Evolutionary conservation across 2,888 invertebrate genomes (phyloP).

Genomic region (Coenonympha arcania): DNA sequence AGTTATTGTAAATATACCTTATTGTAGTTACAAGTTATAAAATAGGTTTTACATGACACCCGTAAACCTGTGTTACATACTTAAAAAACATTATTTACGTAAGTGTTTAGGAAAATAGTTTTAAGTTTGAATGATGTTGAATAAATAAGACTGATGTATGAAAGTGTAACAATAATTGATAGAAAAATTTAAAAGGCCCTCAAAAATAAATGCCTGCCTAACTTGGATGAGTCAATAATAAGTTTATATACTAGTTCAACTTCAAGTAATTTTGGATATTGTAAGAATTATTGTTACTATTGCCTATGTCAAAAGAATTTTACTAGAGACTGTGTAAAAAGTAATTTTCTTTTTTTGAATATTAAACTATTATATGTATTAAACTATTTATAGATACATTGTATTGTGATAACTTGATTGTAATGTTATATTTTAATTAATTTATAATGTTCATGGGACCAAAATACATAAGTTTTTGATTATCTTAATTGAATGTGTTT

Average conservation of each 20-base stretch:
- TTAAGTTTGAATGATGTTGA: neutral
- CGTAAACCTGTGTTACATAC: too few species aligned
- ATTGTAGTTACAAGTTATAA: too few species aligned
- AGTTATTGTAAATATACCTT: too few species aligned
- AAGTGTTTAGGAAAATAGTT: neutral
- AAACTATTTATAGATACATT: slow-evolving; percentile 14
- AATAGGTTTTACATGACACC: too few species aligned
- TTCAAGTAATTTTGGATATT: too few species aligned
- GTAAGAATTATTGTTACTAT: too few species aligned
- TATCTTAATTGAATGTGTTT: neutral
- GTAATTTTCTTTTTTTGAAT: neutral
- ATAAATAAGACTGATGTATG: slow-evolving; percentile 8
- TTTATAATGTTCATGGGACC: slow-evolving; percentile 24
- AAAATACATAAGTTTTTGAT: slow-evolving; percentile 26
- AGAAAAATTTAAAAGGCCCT: neutral
- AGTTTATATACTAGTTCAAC: too few species aligned
- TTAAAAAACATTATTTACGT: too few species aligned
- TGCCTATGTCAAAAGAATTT: neutral
- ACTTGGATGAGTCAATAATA: too few species aligned
- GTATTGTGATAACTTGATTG: slow-evolving; percentile 27
- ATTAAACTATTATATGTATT: neutral
- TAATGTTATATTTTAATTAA: slow-evolving; percentile 14
- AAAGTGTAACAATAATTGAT: neutral
- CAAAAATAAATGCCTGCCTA: too few species aligned
- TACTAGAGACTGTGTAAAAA: neutral